Evolutionary conservation across 2,888 invertebrate species (phyloP).

Genomic region (Dynastes tityus): DNA sequence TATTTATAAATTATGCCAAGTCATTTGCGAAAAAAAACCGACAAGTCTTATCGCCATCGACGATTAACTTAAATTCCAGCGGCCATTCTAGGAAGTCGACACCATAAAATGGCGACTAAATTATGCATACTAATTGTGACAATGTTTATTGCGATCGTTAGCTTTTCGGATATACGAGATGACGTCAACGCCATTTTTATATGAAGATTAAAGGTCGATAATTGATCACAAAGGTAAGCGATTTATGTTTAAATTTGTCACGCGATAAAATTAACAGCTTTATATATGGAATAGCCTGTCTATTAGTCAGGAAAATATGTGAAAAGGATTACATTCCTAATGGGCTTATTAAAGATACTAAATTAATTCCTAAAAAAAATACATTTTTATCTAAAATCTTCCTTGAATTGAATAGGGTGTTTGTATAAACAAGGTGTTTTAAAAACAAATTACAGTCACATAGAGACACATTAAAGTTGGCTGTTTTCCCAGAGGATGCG

Average conservation of each 20-base stretch:
- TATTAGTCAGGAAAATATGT: too few species aligned
- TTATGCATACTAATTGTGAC: conserved; percentile 7
- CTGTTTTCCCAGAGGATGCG: too few species aligned
- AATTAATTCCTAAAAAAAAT: too few species aligned
- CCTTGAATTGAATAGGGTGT: too few species aligned
- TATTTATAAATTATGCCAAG: conserved; percentile 35
- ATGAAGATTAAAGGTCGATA: not conserved
- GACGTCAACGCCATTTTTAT: not conserved
- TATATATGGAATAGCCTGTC: too few species aligned
- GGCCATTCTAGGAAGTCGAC: conserved; percentile 1
- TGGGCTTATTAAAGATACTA: too few species aligned
- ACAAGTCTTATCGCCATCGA: not conserved
- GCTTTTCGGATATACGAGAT: not conserved
- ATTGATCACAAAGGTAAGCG: conserved; percentile 4
- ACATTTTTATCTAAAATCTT: too few species aligned
- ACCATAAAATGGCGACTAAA: conserved; percentile 23
- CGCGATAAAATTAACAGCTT: too few species aligned
- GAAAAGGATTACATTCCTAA: too few species aligned
- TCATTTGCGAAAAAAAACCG: conserved; percentile 10
- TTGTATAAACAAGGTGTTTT: too few species aligned
- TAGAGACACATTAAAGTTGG: too few species aligned
- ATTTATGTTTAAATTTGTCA: not conserved
- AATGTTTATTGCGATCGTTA: not conserved
- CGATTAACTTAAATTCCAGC: not conserved
- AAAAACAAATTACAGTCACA: too few species aligned